These are phyloP conservation scores for Microvelia longipes DNA, from an alignment of 1,140 invertebrate genomes.

Conservation along the genomic window DNA sequence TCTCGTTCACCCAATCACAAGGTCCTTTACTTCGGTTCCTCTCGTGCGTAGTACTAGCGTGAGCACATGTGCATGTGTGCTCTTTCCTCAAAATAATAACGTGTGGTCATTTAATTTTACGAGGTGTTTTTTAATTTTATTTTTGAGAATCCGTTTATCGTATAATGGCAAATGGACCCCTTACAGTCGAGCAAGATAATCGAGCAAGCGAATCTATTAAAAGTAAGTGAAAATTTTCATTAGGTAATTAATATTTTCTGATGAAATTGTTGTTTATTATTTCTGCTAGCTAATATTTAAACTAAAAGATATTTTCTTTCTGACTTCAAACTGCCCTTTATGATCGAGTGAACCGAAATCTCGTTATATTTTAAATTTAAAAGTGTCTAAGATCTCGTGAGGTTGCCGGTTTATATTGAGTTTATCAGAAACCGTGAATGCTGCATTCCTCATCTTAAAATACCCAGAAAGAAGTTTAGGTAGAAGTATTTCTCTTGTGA, in stretches of 20 bases:
- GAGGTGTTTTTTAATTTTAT: neutral
- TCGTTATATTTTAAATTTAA: too few species aligned
- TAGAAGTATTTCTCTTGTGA: too few species aligned
- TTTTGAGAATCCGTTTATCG: neutral
- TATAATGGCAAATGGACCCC: neutral
- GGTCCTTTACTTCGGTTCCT: neutral
- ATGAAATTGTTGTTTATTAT: too few species aligned
- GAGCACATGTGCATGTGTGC: neutral
- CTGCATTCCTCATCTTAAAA: too few species aligned
- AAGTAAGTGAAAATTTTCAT: neutral
- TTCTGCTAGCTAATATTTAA: too few species aligned
- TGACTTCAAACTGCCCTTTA: too few species aligned
- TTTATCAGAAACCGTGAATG: too few species aligned
- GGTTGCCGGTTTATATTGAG: too few species aligned
- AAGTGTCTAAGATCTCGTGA: too few species aligned
- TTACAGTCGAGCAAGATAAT: conserved; percentile 2
- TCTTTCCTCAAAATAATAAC: neutral
- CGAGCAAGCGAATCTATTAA: neutral
- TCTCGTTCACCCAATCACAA: neutral
- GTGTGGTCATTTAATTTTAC: neutral
- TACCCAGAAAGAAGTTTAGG: too few species aligned
- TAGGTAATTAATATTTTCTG: neutral
- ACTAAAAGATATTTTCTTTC: too few species aligned
- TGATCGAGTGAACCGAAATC: too few species aligned
- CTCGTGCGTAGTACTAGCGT: neutral